Evolutionary conservation across 2,797 vertebrate species (phyloP), one percentile per base, ranked within the genome.

Genomic region (Myiothlypis chrysogaster): DNA sequence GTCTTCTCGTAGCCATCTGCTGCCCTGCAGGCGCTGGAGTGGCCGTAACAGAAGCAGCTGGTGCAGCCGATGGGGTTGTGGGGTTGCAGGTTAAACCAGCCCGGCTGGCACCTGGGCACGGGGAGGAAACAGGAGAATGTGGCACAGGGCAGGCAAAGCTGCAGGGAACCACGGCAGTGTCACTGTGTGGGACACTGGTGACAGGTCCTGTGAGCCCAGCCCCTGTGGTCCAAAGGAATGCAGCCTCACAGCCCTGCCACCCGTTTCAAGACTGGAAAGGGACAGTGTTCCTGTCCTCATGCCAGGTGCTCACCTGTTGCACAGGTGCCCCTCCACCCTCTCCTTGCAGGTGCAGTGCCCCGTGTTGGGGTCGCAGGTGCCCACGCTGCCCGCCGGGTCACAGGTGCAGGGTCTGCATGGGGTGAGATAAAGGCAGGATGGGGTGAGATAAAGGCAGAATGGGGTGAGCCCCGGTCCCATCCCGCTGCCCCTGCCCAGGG

Each of bases 1-100:
- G 96, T 94, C 64, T 94, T 97, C 19, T 96, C 91, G 13, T 98
- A 98, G 53, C 94, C 95, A 6, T 81, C 59, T 21, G 99, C 98
- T 0, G 97, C 98, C 0, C 61, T 73, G 77, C 99, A 99, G 80
- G 96, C 99, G 1, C 97, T 96, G 3, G 99, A 99, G 96, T 99
- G 99, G n/a, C 99, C 98, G 0, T 97, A 98, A 95, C 99, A 99
- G 97, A 99, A 99, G 94, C 99, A 99, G 30, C 97, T 94, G 85
- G 97, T 98, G 95, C 99, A 99, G 71, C 99, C 99, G 0, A 77
- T 47, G 0, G 98, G 97, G 92, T 98, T 98, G 75, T 92, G 96
- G 66, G 95, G 88, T 90, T 99, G 98, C 13, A 99, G 96, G 96
- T 98, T 98, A 90, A 99, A 99, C 34, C 98, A 98, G 14, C 99